Evolutionary conservation across 2,113 vertebrate genomes (phyloP).

Genomic region (Mormyrus iriodes): DNA sequence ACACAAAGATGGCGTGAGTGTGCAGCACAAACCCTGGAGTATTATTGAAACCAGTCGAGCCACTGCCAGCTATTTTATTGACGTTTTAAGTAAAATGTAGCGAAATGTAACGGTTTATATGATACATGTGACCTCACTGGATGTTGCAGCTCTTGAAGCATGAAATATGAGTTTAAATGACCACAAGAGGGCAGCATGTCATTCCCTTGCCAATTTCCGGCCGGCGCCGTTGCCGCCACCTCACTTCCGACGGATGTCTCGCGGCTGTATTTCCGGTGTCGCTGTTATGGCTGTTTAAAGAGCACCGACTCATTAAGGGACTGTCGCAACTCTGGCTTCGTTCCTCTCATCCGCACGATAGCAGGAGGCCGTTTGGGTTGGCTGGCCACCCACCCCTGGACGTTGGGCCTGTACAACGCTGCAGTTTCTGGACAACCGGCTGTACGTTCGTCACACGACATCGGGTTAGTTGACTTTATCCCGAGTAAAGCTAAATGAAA

Average conservation of each 20-base stretch:
- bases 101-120: background rate
- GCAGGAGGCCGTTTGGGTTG: background rate
- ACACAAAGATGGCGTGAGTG: background rate
- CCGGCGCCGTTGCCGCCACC: background rate
- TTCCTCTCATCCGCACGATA: background rate
- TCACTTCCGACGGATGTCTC: conserved; percentile 15
- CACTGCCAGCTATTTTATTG: background rate
- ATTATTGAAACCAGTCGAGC: background rate
- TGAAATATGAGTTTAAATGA: background rate
- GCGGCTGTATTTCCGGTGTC: background rate
- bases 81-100: background rate
- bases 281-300: conserved; percentile 16
- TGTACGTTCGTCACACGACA: background rate
- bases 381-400: background rate
- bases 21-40: background rate
- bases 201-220: background rate
- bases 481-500: background rate
- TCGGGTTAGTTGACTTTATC: background rate
- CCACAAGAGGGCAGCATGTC: background rate
- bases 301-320: background rate
- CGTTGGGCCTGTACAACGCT: background rate
- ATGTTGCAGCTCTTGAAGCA: background rate
- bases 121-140: background rate
- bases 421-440: background rate
- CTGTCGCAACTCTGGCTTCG: background rate